Percentiles rank a stretch among this genome's conserved stretches.
phyloP scores from a whole-genome alignment of 2,888 invertebrate species.

The Calliphora vomitoria region DNA sequence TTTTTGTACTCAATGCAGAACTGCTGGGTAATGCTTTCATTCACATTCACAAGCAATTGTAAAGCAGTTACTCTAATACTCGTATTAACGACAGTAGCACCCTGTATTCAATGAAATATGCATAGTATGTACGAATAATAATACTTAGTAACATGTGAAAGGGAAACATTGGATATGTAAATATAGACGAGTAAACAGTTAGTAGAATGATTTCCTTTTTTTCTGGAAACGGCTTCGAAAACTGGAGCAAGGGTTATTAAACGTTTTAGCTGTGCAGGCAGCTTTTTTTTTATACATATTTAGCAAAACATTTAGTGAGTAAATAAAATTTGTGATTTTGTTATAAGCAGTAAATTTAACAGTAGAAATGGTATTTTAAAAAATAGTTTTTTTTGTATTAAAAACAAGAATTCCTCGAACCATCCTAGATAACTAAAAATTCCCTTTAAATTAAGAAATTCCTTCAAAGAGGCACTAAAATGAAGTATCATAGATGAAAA shows the following conservation, averaged over 20 bases:
- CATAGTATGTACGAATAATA: neutral
- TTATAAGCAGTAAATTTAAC: too few relatives aligned
- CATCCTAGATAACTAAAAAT: too few relatives aligned
- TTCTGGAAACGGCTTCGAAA: slow-evolving; percentile 27
- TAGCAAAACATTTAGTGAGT: neutral
- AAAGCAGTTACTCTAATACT: neutral
- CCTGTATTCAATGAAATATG: slow-evolving; percentile 17
- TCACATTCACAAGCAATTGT: neutral
- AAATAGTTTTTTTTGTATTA: too few relatives aligned
- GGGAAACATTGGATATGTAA: slow-evolving; percentile 38
- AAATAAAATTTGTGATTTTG: neutral
- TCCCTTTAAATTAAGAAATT: too few relatives aligned
- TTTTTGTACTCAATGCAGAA: too few relatives aligned
- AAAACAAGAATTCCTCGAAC: too few relatives aligned
- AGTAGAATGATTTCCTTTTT: slow-evolving; percentile 19
- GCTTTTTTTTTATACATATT: neutral
- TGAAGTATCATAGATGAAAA: too few relatives aligned
- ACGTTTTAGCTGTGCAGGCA: slow-evolving; percentile 50
- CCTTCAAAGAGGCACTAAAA: too few relatives aligned
- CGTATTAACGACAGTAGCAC: slow-evolving; percentile 4
- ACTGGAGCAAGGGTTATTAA: slow-evolving; percentile 64
- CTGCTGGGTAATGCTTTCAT: neutral
- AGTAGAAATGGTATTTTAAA: too few relatives aligned
- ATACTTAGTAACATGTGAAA: slow-evolving; percentile 43
- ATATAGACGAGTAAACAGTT: slow-evolving; percentile 51